Evolutionary conservation across 2,888 invertebrate species (phyloP).

Genomic region (Busseola fusca): DNA sequence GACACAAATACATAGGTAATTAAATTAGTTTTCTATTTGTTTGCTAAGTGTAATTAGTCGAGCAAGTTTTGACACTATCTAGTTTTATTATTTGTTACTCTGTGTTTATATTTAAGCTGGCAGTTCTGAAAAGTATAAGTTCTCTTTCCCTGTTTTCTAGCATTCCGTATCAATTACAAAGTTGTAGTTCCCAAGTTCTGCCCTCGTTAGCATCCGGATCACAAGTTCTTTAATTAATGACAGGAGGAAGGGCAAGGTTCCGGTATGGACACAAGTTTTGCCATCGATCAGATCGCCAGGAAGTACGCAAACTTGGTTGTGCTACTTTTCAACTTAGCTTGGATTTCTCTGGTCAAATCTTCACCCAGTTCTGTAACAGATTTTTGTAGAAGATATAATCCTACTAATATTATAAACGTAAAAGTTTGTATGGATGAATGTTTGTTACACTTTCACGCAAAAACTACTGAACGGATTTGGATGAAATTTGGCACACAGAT

Average conservation of each 20-base stretch:
- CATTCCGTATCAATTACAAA: neutral
- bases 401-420: too few species aligned
- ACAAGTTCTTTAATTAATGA: neutral
- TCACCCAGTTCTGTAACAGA: neutral
- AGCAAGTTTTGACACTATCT: neutral
- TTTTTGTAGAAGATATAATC: neutral
- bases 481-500: too few species aligned
- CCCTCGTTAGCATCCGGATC: neutral
- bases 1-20: slow-evolving; percentile 36
- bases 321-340: neutral
- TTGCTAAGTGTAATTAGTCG: slow-evolving; percentile 13
- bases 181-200: neutral
- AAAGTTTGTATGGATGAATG: too few species aligned
- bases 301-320: slow-evolving; percentile 15
- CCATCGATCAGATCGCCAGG: neutral
- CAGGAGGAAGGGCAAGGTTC: neutral
- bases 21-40: slow-evolving; percentile 26
- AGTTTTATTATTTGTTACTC: slow-evolving; percentile 8
- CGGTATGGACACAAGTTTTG: neutral
- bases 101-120: neutral
- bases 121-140: neutral
- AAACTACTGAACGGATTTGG: too few species aligned
- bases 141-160: neutral
- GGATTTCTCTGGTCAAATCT: neutral
- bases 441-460: too few species aligned